Conservation (phyloP, 2,797 vertebrate species). For the Platyrinchus mystaceus region DNA sequence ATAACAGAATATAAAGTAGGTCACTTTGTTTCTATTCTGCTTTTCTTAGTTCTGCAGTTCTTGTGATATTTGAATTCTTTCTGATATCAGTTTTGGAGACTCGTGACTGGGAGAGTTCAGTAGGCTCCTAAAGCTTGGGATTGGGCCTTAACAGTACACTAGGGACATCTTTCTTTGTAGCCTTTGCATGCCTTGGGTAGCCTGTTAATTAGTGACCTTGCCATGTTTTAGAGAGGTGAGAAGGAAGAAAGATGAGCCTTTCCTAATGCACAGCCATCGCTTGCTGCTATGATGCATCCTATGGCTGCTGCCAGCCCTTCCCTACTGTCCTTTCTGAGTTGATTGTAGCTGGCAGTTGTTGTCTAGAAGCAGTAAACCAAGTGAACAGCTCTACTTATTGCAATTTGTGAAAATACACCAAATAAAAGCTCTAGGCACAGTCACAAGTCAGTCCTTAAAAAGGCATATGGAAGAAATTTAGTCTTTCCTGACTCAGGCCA, state of each 20-base stretch:
- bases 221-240: not conserved
- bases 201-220: not conserved
- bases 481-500: not conserved
- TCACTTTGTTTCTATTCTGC: slow-evolving; percentile 15
- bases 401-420: slow-evolving; percentile 12
- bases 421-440: slow-evolving; percentile 17
- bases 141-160: not conserved
- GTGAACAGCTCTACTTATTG: slow-evolving; percentile 30
- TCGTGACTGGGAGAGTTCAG: not conserved
- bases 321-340: not conserved
- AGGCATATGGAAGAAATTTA: not conserved
- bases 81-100: not conserved
- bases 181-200: not conserved
- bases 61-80: slow-evolving; percentile 6
- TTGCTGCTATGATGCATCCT: not conserved
- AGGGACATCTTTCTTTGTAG: not conserved
- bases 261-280: not conserved
- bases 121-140: not conserved
- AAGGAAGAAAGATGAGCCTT: not conserved
- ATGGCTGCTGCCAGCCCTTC: slow-evolving; percentile 20
- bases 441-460: slow-evolving; percentile 5
- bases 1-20: slow-evolving; percentile 38
- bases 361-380: slow-evolving; percentile 27
- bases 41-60: not conserved
- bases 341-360: slow-evolving; percentile 41